Conservation (phyloP, 2,888 invertebrate genomes). For the Plutella xylostella region DNA sequence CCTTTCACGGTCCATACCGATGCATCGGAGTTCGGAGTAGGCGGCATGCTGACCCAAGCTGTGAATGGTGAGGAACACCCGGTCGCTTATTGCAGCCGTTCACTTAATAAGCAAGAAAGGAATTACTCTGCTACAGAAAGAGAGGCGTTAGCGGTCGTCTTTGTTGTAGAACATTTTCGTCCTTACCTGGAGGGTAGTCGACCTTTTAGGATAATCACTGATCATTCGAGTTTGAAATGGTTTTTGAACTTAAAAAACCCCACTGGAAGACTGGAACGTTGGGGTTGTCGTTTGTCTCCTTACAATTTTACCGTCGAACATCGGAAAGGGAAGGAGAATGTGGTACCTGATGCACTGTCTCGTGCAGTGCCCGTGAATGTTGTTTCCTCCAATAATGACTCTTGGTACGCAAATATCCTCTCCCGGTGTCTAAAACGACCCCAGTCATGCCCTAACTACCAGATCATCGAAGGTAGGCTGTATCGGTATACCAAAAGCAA, state of each 20-base stretch:
- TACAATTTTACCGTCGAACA: not conserved
- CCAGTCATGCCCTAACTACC: not conserved
- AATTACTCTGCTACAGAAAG: not conserved
- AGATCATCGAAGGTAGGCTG: not conserved
- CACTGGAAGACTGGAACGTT: not conserved
- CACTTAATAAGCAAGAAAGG: not conserved
- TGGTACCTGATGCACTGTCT: not conserved
- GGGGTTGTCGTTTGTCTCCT: not conserved
- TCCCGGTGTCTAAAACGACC: not conserved
- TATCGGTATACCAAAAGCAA: not conserved
- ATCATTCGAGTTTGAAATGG: not conserved
- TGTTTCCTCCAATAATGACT: not conserved
- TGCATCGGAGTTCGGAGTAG: not conserved
- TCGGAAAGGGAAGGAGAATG: not conserved
- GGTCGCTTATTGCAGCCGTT: not conserved
- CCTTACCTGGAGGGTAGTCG: not conserved
- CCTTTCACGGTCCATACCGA: constrained; percentile 7
- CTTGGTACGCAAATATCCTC: not conserved
- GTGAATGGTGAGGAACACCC: not conserved
- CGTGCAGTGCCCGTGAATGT: constrained; percentile 2
- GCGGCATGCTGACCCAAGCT: constrained; percentile 6
- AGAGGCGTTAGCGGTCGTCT: not conserved
- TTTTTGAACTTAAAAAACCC: not conserved
- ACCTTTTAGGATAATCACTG: not conserved
- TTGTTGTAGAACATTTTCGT: not conserved